Percentiles rank a stretch among this genome's conserved stretches.
phyloP scores from a whole-genome alignment of 30 jellyfish, hydroid and myxozoan genomes.

The Turritopsis dohrnii region DNA sequence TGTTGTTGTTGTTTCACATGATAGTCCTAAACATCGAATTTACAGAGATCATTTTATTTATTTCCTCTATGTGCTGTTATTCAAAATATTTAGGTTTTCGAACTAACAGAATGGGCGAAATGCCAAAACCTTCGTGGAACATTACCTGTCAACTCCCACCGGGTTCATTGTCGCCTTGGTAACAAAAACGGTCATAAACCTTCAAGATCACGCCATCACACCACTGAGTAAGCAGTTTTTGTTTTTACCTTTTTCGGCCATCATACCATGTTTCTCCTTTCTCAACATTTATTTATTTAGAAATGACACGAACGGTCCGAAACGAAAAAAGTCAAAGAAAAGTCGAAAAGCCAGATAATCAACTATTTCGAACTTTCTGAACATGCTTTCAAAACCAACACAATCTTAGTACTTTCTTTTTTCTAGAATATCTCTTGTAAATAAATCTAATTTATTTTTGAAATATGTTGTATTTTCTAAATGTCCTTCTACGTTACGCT shows the following conservation, averaged over 20 bases:
- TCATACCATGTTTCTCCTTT: too few species aligned
- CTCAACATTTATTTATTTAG: neutral
- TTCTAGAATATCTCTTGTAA: neutral
- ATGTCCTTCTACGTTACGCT: neutral
- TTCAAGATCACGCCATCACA: neutral
- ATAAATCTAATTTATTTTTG: neutral
- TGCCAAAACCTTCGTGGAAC: conserved; percentile 18
- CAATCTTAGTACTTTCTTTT: too few species aligned
- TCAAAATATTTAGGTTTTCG: conserved; percentile 28
- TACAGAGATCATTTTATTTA: neutral
- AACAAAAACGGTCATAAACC: neutral
- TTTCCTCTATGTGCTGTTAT: neutral
- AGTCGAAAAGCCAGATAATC: neutral
- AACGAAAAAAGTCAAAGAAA: neutral
- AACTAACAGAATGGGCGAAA: conserved; percentile 40
- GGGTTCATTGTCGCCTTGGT: conserved; percentile 30
- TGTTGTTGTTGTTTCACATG: too few species aligned
- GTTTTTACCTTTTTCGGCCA: neutral
- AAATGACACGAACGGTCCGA: neutral
- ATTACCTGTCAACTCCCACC: conserved; percentile 25
- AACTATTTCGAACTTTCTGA: neutral
- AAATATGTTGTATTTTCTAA: neutral
- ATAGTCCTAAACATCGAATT: too few species aligned
- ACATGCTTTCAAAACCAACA: neutral
- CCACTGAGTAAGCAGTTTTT: neutral